Conservation (phyloP, 1,140 invertebrate genomes). For the Ceratina calcarata region DNA sequence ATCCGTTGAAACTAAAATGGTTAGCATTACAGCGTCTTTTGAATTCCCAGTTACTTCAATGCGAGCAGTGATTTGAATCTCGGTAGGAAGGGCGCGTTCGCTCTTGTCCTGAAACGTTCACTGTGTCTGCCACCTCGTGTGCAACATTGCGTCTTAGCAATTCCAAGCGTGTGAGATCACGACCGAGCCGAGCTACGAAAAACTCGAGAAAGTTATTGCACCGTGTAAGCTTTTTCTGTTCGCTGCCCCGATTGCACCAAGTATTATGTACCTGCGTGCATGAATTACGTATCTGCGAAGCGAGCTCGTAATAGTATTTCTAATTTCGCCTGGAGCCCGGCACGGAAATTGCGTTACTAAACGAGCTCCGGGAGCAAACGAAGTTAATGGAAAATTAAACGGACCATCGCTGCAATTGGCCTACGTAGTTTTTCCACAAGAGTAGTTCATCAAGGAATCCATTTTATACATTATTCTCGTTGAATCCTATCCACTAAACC, state of each 20-base stretch:
- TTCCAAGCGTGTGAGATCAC: conserved; percentile 43
- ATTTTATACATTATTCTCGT: no score
- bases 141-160: conserved; percentile 20
- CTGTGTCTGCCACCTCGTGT: background rate
- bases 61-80: background rate
- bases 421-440: no score
- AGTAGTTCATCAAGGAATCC: no score
- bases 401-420: background rate
- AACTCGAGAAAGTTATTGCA: conserved; percentile 23
- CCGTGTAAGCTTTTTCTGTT: background rate
- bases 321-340: background rate
- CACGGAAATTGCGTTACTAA: background rate
- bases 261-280: background rate
- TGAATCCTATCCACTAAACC: no score
- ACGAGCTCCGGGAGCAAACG: background rate
- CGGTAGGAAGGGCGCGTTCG: background rate
- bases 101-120: no score
- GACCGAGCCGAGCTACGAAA: background rate
- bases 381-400: background rate
- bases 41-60: background rate
- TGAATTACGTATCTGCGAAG: conserved; percentile 1
- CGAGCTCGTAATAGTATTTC: background rate
- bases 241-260: background rate
- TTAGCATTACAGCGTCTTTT: no score
- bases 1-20: background rate